Percentiles rank a stretch among this genome's conserved stretches.
These are phyloP conservation scores for Ploceus nigricollis DNA, from an alignment of 2,113 vertebrate genomes.

Conservation along the genomic window DNA sequence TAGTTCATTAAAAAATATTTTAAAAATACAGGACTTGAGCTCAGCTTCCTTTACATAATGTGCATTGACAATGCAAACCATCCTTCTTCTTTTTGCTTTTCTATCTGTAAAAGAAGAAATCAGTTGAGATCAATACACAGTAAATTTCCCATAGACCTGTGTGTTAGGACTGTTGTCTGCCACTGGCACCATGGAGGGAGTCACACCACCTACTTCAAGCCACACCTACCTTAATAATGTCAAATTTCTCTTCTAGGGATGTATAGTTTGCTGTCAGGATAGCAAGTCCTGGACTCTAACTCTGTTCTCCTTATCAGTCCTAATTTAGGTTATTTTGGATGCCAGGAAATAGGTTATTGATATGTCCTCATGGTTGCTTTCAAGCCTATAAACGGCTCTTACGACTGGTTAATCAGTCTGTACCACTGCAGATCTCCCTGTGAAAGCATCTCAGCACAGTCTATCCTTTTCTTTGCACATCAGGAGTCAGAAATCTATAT, in stretches of 20 bases:
- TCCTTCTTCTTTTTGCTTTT: constrained; percentile 78
- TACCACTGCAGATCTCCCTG: background rate
- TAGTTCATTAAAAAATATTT: background rate
- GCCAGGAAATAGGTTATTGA: background rate
- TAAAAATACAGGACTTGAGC: background rate
- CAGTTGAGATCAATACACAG: background rate
- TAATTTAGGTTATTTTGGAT: background rate
- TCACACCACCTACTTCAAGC: background rate
- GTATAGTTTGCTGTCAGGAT: background rate
- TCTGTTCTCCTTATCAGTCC: background rate
- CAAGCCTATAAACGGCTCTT: background rate
- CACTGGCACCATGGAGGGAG: background rate
- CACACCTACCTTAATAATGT: background rate
- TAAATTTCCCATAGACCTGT: background rate
- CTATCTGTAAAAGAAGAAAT: constrained; percentile 67
- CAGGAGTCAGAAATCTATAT: background rate
- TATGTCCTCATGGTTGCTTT: background rate
- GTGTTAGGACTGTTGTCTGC: background rate
- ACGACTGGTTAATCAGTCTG: background rate
- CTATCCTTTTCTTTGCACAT: background rate
- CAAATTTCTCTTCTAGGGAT: background rate
- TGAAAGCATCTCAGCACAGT: background rate
- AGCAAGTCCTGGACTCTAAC: background rate
- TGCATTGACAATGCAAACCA: constrained; percentile 88
- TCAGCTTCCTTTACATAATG: constrained; percentile 54